Evolutionary conservation across 2,888 invertebrate species (phyloP), one percentile per base, ranked within the genome.

Genomic region (Baronia brevicornis): DNA sequence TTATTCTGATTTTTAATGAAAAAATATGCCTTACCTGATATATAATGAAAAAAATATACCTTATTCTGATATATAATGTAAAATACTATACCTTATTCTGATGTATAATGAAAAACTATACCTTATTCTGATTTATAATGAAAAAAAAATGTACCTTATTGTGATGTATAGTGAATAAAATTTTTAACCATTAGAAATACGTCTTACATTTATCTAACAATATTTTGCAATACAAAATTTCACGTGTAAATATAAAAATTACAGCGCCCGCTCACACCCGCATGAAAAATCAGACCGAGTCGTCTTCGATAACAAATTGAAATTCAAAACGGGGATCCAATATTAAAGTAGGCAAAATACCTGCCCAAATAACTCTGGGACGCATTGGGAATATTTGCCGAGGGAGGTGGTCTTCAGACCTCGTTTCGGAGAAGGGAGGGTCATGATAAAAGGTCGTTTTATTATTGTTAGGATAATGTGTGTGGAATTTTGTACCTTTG

Each of bases 301-400:
- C 42, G 41, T 31, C 40, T 46, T 51, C 44, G 44, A 54, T 56
- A 56, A 49, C 53, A 51, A 54, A 49, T 52, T 54, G 53, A 55
- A 58, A 57, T 60, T 60, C 55, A 48, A 52, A 54, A 52, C 53
- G 55, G 33, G 46, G 31, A 39, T 48, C 47, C 54, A 51, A 57
- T 56, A 56, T 55, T 51, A 49, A 54, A 54, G 55, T 53, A 48
- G 40, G 43, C 43, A 46, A 53, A 58, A 60, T 60, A 60, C 58
- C 60, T 57, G 55, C 35, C 50, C 50, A 45, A 55, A 55, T 58
- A 56, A 50, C 58, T 56, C 49, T 37, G 38, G 49, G 37, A 55
- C 53, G 54, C 46, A 44, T 35, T 14, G 43, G 38, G 57, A 57
- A 57, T 60, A 53, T 51, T 51, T 46, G 46, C 42, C 30, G 41